Evolutionary conservation across 2,888 invertebrate genomes (phyloP).

Genomic region (Acronicta alni): DNA sequence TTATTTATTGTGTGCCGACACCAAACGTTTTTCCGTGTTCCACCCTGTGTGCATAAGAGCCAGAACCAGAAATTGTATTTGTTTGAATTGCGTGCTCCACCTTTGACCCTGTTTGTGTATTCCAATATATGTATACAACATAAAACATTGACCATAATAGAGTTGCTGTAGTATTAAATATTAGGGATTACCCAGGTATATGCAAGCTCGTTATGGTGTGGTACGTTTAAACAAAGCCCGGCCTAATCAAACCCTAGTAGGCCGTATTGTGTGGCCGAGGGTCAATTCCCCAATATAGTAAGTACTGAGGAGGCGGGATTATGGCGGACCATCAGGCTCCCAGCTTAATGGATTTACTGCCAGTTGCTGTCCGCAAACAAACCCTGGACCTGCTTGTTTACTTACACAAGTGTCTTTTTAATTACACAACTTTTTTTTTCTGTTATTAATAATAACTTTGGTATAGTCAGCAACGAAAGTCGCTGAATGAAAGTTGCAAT

Average conservation of each 20-base stretch:
- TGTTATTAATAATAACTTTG: too few relatives aligned
- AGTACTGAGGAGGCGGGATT: conserved; percentile 63
- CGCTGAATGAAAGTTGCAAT: too few relatives aligned
- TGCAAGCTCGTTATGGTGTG: conserved; percentile 16
- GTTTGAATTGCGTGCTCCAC: too few relatives aligned
- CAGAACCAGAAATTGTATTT: too few relatives aligned
- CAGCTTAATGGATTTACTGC: conserved; percentile 72
- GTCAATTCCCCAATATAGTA: conserved; percentile 57
- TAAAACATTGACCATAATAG: conserved; percentile 6
- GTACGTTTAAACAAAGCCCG: conserved; percentile 48
- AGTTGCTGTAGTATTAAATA: conserved; percentile 10
- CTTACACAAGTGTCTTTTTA: conserved; percentile 24
- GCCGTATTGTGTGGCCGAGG: conserved; percentile 38
- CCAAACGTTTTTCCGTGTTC: too few relatives aligned
- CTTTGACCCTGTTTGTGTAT: too few relatives aligned
- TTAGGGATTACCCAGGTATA: conserved; percentile 6
- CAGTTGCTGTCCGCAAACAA: conserved; percentile 62
- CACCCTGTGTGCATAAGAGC: too few relatives aligned
- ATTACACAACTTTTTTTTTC: too few relatives aligned
- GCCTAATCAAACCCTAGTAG: conserved; percentile 53
- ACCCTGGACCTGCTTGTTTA: conserved; percentile 53
- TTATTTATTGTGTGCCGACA: too few relatives aligned
- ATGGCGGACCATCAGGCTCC: conserved; percentile 63
- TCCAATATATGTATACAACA: too few relatives aligned
- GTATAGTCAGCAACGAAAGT: too few relatives aligned